A percentile compares a stretch with the other conserved stretches of the same genome.
Conservation (phyloP, 2,888 invertebrate species). For the Eupithecia abbreviata region DNA sequence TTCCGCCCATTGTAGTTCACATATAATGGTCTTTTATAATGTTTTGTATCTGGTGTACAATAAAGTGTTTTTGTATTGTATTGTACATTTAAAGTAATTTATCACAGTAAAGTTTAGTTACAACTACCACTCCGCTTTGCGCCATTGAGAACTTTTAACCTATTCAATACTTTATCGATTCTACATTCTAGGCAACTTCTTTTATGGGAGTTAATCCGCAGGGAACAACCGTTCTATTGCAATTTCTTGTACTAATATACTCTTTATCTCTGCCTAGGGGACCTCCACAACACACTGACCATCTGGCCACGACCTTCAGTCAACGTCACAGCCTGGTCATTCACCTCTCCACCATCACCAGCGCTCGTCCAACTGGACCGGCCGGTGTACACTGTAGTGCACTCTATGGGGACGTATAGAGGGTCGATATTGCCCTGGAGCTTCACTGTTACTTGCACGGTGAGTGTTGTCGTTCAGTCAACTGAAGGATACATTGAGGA, state of each 20-base stretch:
- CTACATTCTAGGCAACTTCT: too few species aligned
- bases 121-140: too few species aligned
- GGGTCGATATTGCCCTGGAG: constrained; percentile 42
- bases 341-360: constrained; percentile 43
- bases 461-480: constrained; percentile 47
- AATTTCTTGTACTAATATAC: neutral
- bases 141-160: too few species aligned
- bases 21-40: too few species aligned
- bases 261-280: constrained; percentile 51
- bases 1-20: too few species aligned
- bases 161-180: too few species aligned
- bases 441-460: constrained; percentile 55
- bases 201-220: too few species aligned
- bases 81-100: too few species aligned
- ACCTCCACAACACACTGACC: constrained; percentile 65
- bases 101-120: too few species aligned
- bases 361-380: constrained; percentile 46
- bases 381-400: constrained; percentile 62
- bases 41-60: too few species aligned
- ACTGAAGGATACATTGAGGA: too few species aligned
- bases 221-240: neutral
- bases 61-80: too few species aligned
- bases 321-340: constrained; percentile 57
- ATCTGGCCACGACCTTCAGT: constrained; percentile 57
- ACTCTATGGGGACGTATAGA: constrained; percentile 59